Percentiles rank a stretch among this genome's conserved stretches.
These are phyloP conservation scores for Bombus sylvicola DNA, from an alignment of 1,140 invertebrate species.

Conservation along the genomic window DNA sequence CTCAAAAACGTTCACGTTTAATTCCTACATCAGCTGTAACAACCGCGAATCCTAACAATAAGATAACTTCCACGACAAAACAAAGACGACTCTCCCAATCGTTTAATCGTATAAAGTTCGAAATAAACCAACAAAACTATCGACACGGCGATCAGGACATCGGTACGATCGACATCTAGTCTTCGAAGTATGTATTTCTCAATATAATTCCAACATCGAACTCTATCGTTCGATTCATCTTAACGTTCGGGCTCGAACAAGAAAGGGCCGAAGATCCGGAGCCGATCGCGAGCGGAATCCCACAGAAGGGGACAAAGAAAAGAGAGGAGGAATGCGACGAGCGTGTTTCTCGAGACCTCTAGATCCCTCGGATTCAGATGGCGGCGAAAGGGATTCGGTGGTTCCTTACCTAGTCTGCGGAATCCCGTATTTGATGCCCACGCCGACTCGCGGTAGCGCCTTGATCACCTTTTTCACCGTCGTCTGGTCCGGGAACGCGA, in stretches of 20 bases:
- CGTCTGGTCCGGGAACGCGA: conserved; percentile 97
- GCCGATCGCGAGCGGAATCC: conserved; percentile 42
- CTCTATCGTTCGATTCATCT: conserved; percentile 19
- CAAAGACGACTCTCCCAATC: too few relatives aligned
- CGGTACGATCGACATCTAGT: neutral
- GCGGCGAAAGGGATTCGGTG: conserved; percentile 38
- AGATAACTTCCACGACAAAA: neutral
- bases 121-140: too few relatives aligned
- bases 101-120: too few relatives aligned
- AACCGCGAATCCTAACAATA: neutral
- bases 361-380: conserved; percentile 52
- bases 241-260: neutral
- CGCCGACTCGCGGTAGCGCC: conserved; percentile 98
- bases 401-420: conserved; percentile 94
- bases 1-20: neutral
- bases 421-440: conserved; percentile 99
- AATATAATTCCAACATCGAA: neutral
- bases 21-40: neutral
- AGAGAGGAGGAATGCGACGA: conserved; percentile 71
- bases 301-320: conserved; percentile 65
- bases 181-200: neutral
- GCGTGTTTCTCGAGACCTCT: conserved; percentile 59
- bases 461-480: conserved; percentile 99
- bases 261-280: conserved; percentile 38
- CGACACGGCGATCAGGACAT: neutral